Conservation (phyloP, 23 tunicate species). For the Corella eumyota region DNA sequence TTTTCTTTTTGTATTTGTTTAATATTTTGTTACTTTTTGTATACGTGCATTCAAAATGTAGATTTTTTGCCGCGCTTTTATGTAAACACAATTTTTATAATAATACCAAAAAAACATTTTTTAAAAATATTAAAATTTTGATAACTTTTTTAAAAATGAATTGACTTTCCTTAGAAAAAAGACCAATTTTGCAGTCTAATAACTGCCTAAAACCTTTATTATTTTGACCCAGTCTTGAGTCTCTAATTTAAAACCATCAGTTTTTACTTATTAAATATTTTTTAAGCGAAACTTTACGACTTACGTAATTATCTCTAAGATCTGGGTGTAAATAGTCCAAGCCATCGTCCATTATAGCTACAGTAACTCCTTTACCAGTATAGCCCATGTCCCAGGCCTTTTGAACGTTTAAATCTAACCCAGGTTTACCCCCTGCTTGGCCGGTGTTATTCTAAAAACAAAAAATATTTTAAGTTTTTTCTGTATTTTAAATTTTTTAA, state of each 20-base stretch:
- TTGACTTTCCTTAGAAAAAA: too few relatives aligned
- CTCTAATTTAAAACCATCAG: too few relatives aligned
- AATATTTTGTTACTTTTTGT: background rate
- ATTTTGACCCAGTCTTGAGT: too few relatives aligned
- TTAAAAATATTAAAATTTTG: too few relatives aligned
- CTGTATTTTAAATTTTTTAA: too few relatives aligned
- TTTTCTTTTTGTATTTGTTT: background rate
- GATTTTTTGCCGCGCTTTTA: too few relatives aligned
- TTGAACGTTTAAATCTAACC: slow-evolving; percentile 86
- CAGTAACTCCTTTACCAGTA: slow-evolving; percentile 95
- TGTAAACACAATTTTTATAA: too few relatives aligned
- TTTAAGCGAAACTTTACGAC: slow-evolving; percentile 2
- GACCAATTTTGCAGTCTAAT: too few relatives aligned
- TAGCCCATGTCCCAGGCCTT: slow-evolving; percentile 93
- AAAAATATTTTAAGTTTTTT: background rate
- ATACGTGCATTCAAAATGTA: too few relatives aligned
- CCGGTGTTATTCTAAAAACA: slow-evolving; percentile 89
- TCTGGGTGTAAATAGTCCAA: slow-evolving; percentile 94
- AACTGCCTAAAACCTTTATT: too few relatives aligned
- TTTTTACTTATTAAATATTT: background rate
- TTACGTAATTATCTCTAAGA: slow-evolving; percentile 82
- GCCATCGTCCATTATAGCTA: slow-evolving; percentile 98
- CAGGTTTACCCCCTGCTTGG: slow-evolving; percentile 96
- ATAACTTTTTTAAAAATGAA: too few relatives aligned
- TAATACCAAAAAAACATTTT: too few relatives aligned